Evolutionary conservation across 1,140 invertebrate genomes (phyloP).

Genomic region (Aphis craccivora): DNA sequence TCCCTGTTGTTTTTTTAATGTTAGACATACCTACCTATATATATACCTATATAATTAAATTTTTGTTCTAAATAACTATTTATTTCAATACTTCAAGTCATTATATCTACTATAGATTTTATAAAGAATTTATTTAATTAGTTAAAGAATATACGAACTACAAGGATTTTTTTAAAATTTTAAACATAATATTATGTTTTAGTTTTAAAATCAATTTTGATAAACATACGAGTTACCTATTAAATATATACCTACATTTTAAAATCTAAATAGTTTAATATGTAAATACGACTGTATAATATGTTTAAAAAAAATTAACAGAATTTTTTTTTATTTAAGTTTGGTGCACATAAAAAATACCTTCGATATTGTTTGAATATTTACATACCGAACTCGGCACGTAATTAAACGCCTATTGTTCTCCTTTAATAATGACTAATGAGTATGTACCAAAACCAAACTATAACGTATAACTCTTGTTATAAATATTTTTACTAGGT

Average conservation of each 20-base stretch:
- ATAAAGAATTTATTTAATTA: too few species aligned
- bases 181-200: too few species aligned
- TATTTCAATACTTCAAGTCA: too few species aligned
- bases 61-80: too few species aligned
- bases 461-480: not conserved
- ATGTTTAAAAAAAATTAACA: not conserved
- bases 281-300: not conserved
- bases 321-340: not conserved
- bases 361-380: slow-evolving; percentile 31
- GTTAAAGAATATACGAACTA: too few species aligned
- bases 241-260: not conserved
- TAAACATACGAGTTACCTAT: too few species aligned
- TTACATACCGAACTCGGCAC: slow-evolving; percentile 17
- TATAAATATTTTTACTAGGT: slow-evolving; percentile 11
- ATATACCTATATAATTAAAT: too few species aligned
- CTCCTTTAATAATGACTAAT: slow-evolving; percentile 34
- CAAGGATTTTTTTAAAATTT: too few species aligned
- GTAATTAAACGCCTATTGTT: slow-evolving; percentile 54
- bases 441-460: not conserved
- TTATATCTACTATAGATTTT: too few species aligned
- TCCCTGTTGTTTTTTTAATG: too few species aligned
- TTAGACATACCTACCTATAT: too few species aligned
- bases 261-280: not conserved
- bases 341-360: not conserved
- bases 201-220: too few species aligned